Base-by-base conservation (phyloP, 1,140 invertebrate genomes). In the Hypothenemus hampei region DNA sequence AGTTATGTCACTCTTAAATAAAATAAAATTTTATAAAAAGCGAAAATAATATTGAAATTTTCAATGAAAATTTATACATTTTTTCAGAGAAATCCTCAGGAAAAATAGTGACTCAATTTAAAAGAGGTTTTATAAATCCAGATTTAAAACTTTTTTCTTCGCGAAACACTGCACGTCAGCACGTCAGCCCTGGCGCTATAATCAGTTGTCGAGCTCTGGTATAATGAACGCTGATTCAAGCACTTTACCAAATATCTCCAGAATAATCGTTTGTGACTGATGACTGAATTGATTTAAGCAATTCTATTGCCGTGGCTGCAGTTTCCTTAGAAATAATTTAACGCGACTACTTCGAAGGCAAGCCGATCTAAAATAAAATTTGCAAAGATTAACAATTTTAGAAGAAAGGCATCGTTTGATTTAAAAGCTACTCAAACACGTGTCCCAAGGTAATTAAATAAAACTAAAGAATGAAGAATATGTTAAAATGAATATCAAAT, bases 231-330 rank as follows among this genome's bases (percentile, higher is more conserved):
- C 58, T 63, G 61, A 63, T 49, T 63, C 59, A 60, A 59, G 50
- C 51, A 58, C 54, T 52, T 52, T 46, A 54, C 58, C 47, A 53
- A 56, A 63, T 58, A 55, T 63, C 58, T 58, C 48, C 45, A 49
- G 41, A 48, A 63, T 63, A 60, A 63, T 60, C 54, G 54, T 60
- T 60, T 49, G 41, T 58, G 61, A 59, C 58, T 63, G 61, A 63
- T 63, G 58, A 60, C 56, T 58, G 61, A 57, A 63, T 63, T 63
- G 61, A 61, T 61, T 61, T 61, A 61, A 61, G 60, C 60, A 49
- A 61, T 61, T 61, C 41, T 49, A 61, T 61, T 61, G 48, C 47
- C 51, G 29, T 44, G 41, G 24, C 37, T 52, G 57, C 54, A 56
- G 19, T 36, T 31, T 24, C 23, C 39, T 26, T 15, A 24, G 40